These are phyloP conservation scores for Empidonax traillii DNA, from an alignment of 2,113 vertebrate species.

Conservation along the genomic window DNA sequence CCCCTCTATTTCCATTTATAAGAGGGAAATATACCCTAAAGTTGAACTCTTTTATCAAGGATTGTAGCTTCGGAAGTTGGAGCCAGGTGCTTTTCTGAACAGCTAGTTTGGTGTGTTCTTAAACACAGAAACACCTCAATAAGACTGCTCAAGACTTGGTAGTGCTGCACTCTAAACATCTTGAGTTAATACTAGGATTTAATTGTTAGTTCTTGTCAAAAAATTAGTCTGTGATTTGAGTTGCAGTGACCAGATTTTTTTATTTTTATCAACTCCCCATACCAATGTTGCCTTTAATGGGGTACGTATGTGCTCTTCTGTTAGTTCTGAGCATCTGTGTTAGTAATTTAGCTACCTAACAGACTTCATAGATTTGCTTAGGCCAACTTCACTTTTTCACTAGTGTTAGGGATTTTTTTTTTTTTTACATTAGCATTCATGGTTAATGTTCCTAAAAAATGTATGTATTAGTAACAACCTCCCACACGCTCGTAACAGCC, in stretches of 20 bases:
- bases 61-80: background rate
- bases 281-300: background rate
- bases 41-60: background rate
- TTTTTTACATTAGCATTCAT: background rate
- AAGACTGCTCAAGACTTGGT: background rate
- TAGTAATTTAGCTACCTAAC: background rate
- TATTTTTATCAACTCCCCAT: background rate
- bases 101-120: background rate
- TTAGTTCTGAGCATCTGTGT: background rate
- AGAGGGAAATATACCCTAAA: background rate
- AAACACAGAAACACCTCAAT: background rate
- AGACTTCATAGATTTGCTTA: background rate
- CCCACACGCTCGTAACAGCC: background rate
- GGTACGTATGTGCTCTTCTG: background rate
- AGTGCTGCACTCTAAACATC: background rate
- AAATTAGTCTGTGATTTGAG: background rate
- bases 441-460: background rate
- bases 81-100: background rate
- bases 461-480: background rate
- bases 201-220: background rate
- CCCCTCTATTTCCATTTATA: background rate
- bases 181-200: background rate
- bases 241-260: background rate
- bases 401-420: background rate
- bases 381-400: background rate